These are phyloP conservation scores for Glyptemys insculpta DNA, from an alignment of 2,797 vertebrate genomes.

Conservation along the genomic window DNA sequence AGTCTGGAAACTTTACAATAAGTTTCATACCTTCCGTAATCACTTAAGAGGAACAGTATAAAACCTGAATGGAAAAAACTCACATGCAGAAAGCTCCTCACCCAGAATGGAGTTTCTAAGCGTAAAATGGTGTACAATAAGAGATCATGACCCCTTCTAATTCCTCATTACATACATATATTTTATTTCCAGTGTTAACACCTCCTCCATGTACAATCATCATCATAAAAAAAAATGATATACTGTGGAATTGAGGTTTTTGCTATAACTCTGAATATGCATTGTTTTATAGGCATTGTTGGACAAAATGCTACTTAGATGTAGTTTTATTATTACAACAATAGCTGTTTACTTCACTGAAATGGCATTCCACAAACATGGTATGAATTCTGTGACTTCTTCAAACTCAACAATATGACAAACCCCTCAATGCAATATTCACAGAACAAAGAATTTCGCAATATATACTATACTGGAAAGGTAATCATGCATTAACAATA, in stretches of 20 bases:
- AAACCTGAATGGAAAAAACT: neutral
- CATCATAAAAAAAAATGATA: neutral
- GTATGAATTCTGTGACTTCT: neutral
- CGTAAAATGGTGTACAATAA: neutral
- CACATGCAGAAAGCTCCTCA: neutral
- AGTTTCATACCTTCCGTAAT: neutral
- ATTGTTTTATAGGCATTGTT: neutral
- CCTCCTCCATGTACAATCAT: neutral
- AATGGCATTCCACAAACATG: neutral
- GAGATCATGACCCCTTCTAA: neutral
- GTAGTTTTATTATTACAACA: neutral
- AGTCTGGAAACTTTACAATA: neutral
- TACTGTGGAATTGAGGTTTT: fast-evolving
- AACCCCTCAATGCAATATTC: neutral
- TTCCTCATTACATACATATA: neutral
- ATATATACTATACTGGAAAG: neutral
- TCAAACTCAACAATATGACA: fast-evolving
- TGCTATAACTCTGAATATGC: neutral
- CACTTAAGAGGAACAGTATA: neutral
- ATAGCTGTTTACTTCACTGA: neutral
- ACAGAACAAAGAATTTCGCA: neutral
- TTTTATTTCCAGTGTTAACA: neutral
- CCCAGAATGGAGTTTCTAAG: neutral
- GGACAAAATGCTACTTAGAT: neutral
- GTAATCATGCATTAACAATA: neutral